Base-by-base conservation (phyloP, 2,113 vertebrate species). In the Xenotilapia leptura region DNA sequence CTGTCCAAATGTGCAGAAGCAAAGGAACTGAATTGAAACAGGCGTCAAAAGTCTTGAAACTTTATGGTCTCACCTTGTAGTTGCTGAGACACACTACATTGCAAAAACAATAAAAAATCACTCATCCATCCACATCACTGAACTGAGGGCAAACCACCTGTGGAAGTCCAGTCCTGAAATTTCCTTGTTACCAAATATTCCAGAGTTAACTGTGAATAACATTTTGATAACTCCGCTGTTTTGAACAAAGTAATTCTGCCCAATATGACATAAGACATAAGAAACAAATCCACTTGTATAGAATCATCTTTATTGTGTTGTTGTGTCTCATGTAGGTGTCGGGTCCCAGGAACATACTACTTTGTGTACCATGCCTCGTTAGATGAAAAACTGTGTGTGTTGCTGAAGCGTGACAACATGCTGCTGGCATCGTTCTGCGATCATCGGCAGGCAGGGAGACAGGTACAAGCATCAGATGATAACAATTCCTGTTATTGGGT, bases 341-440 rank as follows among this genome's bases (percentile, higher is more conserved):
- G 84, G 5, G 17, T 93, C 11, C 11, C 91, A 0, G 94, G 93
- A 8, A 94, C 68, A 2, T 94, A 95, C 83, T 94, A 90, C 91
- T 94, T 95, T 62, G 92, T 90, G 83, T 95, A n/a, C 38, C 94
- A 95, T 28, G 93, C 94, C 3, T 88, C 93, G 7, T 2, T 91
- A 8, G 89, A 89, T 0, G 79, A 86, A 0, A 33, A 15, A 28
- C 88, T 95, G 14, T 94, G 92, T 23, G 84, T 95, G 49, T 10
- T 83, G 85, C 28, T 95, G 91, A 94, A 93, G 54, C 6, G 87
- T 11, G 82, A 89, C 12, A 0, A 77, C 1, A 17, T 1, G 0
- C 9, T 68, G n/a, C 79, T 93, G 73, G 7, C 90, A 0, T n/a
- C 86, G 0, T 95, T 95, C 88, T 94, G 94, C 4, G 94, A 95